phyloP scores from a whole-genome alignment of 2,888 invertebrate genomes.

The Napeogenes sylphis region DNA sequence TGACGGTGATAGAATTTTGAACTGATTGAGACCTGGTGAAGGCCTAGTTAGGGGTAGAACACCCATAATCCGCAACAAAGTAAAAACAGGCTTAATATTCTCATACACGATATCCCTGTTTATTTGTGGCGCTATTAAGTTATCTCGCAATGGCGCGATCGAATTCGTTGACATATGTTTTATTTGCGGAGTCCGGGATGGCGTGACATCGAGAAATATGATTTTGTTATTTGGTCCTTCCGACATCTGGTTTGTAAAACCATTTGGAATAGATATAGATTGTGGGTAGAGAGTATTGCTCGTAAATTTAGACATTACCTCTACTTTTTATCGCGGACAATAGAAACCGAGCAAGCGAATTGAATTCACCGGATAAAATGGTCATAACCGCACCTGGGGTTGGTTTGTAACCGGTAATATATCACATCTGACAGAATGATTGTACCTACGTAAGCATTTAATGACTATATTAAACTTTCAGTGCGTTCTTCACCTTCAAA shows the following conservation, averaged over 20 bases:
- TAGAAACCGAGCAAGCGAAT: slow-evolving; percentile 36
- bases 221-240: slow-evolving; percentile 48
- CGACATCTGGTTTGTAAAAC: slow-evolving; percentile 50
- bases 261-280: slow-evolving; percentile 52
- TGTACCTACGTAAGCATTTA: slow-evolving; percentile 51
- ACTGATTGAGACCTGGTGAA: slow-evolving; percentile 67
- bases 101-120: slow-evolving; percentile 65
- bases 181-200: slow-evolving; percentile 50
- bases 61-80: slow-evolving; percentile 74
- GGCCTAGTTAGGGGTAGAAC: slow-evolving; percentile 78
- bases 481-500: slow-evolving; percentile 57
- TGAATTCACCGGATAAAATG: slow-evolving; percentile 38
- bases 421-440: slow-evolving; percentile 69
- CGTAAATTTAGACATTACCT: slow-evolving; percentile 54
- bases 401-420: slow-evolving; percentile 48
- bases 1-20: slow-evolving; percentile 70
- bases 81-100: slow-evolving; percentile 69
- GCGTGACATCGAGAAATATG: slow-evolving; percentile 63
- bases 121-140: slow-evolving; percentile 51
- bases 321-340: slow-evolving; percentile 32
- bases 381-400: slow-evolving; percentile 41
- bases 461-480: slow-evolving; percentile 56
- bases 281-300: slow-evolving; percentile 49
- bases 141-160: slow-evolving; percentile 55
- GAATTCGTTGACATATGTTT: slow-evolving; percentile 50